Percentiles rank a stretch among this genome's conserved stretches.
These are phyloP conservation scores for Limnephilus marmoratus DNA, from an alignment of 2,888 invertebrate genomes.

Conservation along the genomic window DNA sequence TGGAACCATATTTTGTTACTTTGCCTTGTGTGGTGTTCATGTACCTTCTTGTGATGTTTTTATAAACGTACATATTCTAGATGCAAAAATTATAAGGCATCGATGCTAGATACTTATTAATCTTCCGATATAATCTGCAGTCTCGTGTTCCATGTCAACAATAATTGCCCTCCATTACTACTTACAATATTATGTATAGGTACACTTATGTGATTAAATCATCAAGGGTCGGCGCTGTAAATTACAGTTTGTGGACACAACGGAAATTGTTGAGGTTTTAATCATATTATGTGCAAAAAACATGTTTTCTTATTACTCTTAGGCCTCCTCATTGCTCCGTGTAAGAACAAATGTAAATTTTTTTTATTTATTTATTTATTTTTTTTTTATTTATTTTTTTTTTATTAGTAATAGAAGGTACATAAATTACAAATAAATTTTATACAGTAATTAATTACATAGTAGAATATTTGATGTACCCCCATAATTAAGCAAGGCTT, in stretches of 20 bases:
- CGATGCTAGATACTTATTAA: background rate
- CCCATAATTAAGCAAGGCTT: too few species aligned
- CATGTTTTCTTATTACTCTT: background rate
- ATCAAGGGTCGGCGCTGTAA: background rate
- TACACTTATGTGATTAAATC: background rate
- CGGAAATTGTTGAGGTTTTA: background rate
- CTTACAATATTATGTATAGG: background rate
- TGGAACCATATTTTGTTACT: too few species aligned
- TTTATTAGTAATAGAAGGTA: too few species aligned
- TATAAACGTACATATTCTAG: background rate
- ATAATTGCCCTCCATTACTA: background rate
- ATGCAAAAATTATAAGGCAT: background rate
- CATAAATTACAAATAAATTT: too few species aligned
- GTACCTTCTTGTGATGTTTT: too few species aligned
- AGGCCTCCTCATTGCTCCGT: background rate
- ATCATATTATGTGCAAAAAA: background rate
- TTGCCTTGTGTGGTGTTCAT: too few species aligned
- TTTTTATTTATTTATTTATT: too few species aligned
- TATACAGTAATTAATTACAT: too few species aligned
- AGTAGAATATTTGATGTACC: too few species aligned
- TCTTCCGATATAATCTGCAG: background rate
- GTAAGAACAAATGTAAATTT: background rate
- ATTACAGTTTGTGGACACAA: background rate
- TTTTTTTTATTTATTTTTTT: too few species aligned
- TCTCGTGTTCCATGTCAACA: conserved; percentile 2